Base-by-base conservation (phyloP, 1,140 invertebrate genomes). In the Brachystomella parvula region DNA sequence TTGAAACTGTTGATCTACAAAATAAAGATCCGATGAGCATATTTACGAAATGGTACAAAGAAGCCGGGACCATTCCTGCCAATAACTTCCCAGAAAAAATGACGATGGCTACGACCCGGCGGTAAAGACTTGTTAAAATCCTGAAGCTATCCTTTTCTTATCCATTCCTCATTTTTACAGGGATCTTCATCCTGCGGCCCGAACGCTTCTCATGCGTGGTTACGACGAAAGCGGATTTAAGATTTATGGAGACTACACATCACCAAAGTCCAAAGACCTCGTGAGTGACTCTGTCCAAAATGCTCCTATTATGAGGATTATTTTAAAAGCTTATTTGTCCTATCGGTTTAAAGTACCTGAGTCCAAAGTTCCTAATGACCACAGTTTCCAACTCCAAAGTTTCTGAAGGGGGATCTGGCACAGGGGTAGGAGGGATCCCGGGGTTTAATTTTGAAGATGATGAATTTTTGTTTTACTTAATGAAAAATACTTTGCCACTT, bases 221-320 rank as follows among this genome's bases (percentile, higher is more conserved):
- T 90, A 83, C 78, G 83, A 83, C 28, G 83, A 88, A 68, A 71
- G 75, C 28, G 90, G 90, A 26, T 92, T 91, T 73, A 88, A 84
- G 71, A 92, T 94, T 77, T 93, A 86, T 68, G 92, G 89, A 32
- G 91, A 93, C 79, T 89, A 90, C 75, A 84, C 80, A 6, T 92
- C 89, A 70, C 83, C 87, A 58, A 93, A 93, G 78, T 88, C 84
- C 1, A 77, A 78, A 62, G 89, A 92, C 76, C 79, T 93, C 77
- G 81, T 68, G 33, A 26, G 32, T 59, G 28, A n/a, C n/a, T n/a
- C n/a, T n/a, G n/a, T n/a, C n/a, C 39, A 24, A 35, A 24, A 19
- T 33, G 12, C 17, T 9, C 60, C 35, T 15, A 44, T 47, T 44
- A 24, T 39, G 6, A 47, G 3, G 3, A 62, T 39, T 12, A 62